Conservation (phyloP, 2,113 vertebrate genomes). For the Suricata suricatta region DNA sequence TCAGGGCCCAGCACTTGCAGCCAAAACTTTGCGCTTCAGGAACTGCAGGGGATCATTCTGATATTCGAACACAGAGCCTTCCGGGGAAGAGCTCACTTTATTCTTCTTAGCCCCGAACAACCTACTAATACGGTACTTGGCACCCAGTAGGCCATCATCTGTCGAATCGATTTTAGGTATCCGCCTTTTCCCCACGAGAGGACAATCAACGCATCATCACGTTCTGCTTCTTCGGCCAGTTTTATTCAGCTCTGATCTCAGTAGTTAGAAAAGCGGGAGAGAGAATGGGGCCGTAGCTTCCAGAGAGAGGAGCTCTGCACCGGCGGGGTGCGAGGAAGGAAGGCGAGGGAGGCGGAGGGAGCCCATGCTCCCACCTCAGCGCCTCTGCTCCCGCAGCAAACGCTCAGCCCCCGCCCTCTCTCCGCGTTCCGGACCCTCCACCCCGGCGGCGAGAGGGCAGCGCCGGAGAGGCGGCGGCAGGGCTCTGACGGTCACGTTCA, state of each 20-base stretch:
- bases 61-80: neutral
- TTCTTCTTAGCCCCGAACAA: neutral
- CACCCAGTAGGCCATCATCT: neutral
- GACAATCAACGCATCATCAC: neutral
- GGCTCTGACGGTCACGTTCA: neutral
- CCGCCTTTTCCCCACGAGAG: neutral
- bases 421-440: conserved; percentile 14
- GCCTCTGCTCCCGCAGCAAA: neutral
- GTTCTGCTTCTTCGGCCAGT: neutral
- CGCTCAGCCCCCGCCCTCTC: neutral
- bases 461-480: neutral
- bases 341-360: neutral
- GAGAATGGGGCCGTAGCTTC: neutral
- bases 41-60: neutral
- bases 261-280: neutral
- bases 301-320: neutral
- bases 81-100: neutral
- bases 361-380: neutral
- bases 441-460: neutral
- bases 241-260: neutral
- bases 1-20: neutral
- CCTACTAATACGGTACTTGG: neutral
- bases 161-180: neutral
- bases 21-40: neutral
- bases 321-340: neutral